These are phyloP conservation scores for Troilus luridus DNA, from an alignment of 2,888 invertebrate species.

Conservation along the genomic window DNA sequence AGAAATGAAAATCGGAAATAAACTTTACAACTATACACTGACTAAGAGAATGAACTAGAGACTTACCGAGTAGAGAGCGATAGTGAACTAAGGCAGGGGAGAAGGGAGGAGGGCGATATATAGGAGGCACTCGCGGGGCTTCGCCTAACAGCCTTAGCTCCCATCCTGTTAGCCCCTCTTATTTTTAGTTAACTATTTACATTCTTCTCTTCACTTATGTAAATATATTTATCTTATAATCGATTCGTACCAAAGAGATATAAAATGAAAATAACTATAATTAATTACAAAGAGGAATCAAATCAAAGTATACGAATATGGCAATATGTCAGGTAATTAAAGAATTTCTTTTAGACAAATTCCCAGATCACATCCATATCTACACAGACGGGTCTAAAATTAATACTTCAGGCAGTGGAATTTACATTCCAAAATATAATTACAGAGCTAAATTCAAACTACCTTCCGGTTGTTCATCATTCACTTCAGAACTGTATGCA, in stretches of 20 bases:
- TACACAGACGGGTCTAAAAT: too few species aligned
- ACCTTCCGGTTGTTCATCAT: too few species aligned
- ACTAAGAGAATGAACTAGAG: not conserved
- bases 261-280: not conserved
- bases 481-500: too few species aligned
- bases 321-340: too few species aligned
- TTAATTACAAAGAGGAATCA: too few species aligned
- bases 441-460: too few species aligned
- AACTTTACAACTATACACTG: not conserved
- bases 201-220: not conserved
- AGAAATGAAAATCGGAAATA: not conserved
- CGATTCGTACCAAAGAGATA: not conserved
- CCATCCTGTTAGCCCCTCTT: conserved; percentile 50
- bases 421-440: too few species aligned
- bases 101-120: conserved; percentile 48
- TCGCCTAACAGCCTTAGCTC: conserved; percentile 54
- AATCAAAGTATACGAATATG: too few species aligned
- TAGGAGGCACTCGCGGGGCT: conserved; percentile 60
- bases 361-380: too few species aligned
- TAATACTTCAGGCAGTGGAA: too few species aligned
- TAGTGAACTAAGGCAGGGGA: conserved; percentile 28
- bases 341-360: too few species aligned
- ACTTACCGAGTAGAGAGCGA: not conserved
- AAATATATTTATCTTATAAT: not conserved
- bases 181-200: not conserved